Conservation (phyloP, 1,140 invertebrate species). For the Lethrus apterus region DNA sequence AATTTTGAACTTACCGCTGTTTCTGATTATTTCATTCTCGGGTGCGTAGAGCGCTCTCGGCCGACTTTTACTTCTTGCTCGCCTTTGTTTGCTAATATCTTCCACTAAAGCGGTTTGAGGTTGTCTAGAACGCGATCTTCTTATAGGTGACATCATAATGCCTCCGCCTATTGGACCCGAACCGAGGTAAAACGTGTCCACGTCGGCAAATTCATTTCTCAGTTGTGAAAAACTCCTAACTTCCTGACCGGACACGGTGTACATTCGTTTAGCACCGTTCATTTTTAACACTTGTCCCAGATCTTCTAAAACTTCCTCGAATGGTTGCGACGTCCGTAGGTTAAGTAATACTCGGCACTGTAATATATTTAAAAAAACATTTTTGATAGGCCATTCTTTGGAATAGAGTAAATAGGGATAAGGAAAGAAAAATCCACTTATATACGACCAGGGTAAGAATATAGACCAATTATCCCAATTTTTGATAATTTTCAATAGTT, state of each 20-base stretch:
- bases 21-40: conserved; percentile 68
- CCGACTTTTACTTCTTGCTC: conserved; percentile 73
- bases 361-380: conserved; percentile 3
- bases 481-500: too few species aligned
- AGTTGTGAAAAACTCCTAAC: conserved; percentile 88
- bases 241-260: conserved; percentile 83
- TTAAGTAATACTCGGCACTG: conserved; percentile 86
- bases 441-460: too few species aligned
- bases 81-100: conserved; percentile 47
- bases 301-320: conserved; percentile 91
- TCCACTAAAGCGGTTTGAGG: conserved; percentile 46
- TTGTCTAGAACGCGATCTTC: conserved; percentile 63
- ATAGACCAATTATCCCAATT: too few species aligned
- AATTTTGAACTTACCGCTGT: conserved; percentile 51
- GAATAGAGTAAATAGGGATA: too few species aligned
- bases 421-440: too few species aligned
- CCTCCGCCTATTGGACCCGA: conserved; percentile 47
- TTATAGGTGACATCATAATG: conserved; percentile 51
- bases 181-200: conserved; percentile 81
- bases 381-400: neutral
- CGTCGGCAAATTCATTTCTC: conserved; percentile 82
- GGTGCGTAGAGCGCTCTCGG: conserved; percentile 70
- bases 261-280: conserved; percentile 82
- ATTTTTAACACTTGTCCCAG: conserved; percentile 87
- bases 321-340: conserved; percentile 83